Evolutionary conservation across 2,113 vertebrate genomes (phyloP), one percentile per base, ranked within the genome.

Genomic region (Callipepla californica): DNA sequence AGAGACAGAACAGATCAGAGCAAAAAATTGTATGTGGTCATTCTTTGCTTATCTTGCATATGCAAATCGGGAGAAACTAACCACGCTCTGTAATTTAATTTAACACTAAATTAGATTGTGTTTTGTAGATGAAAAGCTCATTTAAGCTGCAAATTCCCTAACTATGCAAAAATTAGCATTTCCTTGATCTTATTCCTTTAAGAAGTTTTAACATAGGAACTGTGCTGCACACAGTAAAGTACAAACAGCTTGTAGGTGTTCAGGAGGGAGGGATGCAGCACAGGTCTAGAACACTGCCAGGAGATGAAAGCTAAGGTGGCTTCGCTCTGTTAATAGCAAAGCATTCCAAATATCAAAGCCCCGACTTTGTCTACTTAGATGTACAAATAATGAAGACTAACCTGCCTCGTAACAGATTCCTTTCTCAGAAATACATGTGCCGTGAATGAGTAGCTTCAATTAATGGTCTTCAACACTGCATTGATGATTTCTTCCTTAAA

Each of bases 81-180:
- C 81, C 81, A 80, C 28, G 48, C 47, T 42, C 36, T 50, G 32
- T 63, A 76, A 68, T 36, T 34, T 51, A 30, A 70, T 74, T 90
- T 90, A 96, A 93, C 75, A 82, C 82, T 87, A 82, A 92, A 79
- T 95, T 84, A 87, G 77, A 80, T 85, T 11, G 74, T n/a, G 44
- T 81, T 69, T 57, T 40, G 36, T 75, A 90, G 65, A 75, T 62
- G 68, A 21, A 19, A 57, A 51, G 92, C 63, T 57, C 68, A 85
- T 90, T 92, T 85, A 88, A 92, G 72, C 68, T 62, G 59, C 53
- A 26, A 38, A 83, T 11, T 13, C 62, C 69, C 26, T 42, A 93
- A 73, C 80, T 78, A 45, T 55, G 81, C 28, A 51, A 84, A 58
- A 61, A 67, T 51, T 13, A 62, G 15, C 45, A 66, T 76, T 85